Conservation (phyloP, 2,113 vertebrate species). For the Petroica traversi region DNA sequence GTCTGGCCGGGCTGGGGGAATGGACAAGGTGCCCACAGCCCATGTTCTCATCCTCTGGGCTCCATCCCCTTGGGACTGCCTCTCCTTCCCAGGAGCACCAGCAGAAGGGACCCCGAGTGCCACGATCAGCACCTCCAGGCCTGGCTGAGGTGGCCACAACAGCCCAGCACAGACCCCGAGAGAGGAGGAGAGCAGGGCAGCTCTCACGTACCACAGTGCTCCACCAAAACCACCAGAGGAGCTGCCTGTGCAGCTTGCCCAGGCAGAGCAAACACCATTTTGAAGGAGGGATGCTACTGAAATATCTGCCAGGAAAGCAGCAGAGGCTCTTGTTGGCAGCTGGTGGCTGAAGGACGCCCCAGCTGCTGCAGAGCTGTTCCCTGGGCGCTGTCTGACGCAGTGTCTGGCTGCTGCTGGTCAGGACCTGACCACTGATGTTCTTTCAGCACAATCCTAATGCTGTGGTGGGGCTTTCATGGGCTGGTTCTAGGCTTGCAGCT, state of each 20-base stretch:
- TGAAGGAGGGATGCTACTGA: background rate
- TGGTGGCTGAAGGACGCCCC: background rate
- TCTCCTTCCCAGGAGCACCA: background rate
- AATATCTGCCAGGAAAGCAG: background rate
- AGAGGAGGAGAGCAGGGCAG: background rate
- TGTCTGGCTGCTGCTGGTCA: background rate
- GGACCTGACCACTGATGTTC: background rate
- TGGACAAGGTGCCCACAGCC: accelerated
- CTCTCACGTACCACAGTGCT: background rate
- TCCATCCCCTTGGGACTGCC: background rate
- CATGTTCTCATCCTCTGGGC: background rate
- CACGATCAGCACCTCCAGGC: accelerated
- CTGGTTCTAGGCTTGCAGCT: background rate
- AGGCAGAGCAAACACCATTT: background rate
- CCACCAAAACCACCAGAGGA: background rate
- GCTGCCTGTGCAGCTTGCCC: background rate
- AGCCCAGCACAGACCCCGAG: background rate
- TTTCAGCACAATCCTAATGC: background rate
- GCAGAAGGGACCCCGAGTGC: background rate
- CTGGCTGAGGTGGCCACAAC: background rate
- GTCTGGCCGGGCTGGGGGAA: background rate
- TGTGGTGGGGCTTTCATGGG: background rate
- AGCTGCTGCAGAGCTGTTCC: slow-evolving; percentile 2
- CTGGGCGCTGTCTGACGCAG: background rate
- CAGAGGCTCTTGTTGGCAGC: background rate